Conservation (phyloP, 2,113 vertebrate genomes). For the Scomber scombrus region DNA sequence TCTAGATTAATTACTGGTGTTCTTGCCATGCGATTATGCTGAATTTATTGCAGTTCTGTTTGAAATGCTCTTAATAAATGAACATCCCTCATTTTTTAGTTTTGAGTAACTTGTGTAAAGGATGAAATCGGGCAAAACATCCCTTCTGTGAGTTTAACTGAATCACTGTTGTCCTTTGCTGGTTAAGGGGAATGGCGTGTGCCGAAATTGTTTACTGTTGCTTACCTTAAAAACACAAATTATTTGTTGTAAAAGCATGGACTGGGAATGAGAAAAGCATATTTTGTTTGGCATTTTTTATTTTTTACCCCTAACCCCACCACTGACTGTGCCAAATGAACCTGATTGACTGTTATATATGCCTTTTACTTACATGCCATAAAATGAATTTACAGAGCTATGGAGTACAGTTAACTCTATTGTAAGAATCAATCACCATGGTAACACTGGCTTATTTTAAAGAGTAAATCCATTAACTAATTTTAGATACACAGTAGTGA, state of each 20-base stretch:
- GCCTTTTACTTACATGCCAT: slow-evolving; percentile 57
- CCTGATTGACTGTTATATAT: slow-evolving; percentile 54
- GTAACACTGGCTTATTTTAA: slow-evolving; percentile 30
- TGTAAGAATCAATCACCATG: slow-evolving; percentile 28
- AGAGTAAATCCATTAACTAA: slow-evolving; percentile 28
- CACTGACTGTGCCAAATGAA: slow-evolving; percentile 69
- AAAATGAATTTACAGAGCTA: slow-evolving; percentile 52
- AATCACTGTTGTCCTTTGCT: slow-evolving; percentile 40
- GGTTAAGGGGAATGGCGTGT: slow-evolving; percentile 38
- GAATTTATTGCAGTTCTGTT: slow-evolving; percentile 32
- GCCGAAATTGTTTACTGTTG: slow-evolving; percentile 37
- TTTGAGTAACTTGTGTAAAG: slow-evolving; percentile 1
- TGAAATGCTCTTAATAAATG: slow-evolving; percentile 14
- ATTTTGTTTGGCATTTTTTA: slow-evolving; percentile 9
- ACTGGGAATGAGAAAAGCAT: slow-evolving; percentile 32
- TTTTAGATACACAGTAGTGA: slow-evolving; percentile 30
- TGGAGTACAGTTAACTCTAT: slow-evolving; percentile 6
- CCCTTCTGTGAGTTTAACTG: slow-evolving; percentile 15
- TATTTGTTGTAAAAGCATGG: slow-evolving; percentile 65
- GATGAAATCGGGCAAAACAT: slow-evolving; percentile 22
- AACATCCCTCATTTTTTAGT: slow-evolving; percentile 22
- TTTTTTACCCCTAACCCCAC: background rate
- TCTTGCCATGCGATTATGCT: slow-evolving; percentile 20
- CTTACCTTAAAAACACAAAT: slow-evolving; percentile 37
- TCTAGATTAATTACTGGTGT: slow-evolving; percentile 17